Percentiles rank a stretch among this genome's conserved stretches.
phyloP scores from a whole-genome alignment of 2,113 vertebrate genomes.

The Callipepla californica region DNA sequence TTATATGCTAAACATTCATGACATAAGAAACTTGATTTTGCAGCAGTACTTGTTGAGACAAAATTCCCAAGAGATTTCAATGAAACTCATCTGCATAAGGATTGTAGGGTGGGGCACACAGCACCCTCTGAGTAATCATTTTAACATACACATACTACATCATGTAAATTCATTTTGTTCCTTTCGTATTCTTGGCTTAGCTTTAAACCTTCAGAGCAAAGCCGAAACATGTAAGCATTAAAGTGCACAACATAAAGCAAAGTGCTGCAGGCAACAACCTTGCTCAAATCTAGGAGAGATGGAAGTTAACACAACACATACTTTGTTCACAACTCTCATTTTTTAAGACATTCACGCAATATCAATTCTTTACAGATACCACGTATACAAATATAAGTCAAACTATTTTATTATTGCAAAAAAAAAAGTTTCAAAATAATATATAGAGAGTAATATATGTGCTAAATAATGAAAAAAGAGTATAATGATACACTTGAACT shows the following conservation, averaged over 20 bases:
- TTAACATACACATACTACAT: background rate
- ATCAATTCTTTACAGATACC: background rate
- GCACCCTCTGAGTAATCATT: slow-evolving; percentile 17
- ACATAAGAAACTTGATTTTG: background rate
- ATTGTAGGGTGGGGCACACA: slow-evolving; percentile 15
- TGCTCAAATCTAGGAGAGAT: slow-evolving; percentile 43
- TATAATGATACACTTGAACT: background rate
- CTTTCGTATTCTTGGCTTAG: slow-evolving; percentile 21
- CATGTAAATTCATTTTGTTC: background rate
- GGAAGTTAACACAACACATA: slow-evolving; percentile 55
- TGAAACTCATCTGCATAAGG: slow-evolving; percentile 3
- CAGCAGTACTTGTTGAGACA: slow-evolving; percentile 31
- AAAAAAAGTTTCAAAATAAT: slow-evolving; percentile 55
- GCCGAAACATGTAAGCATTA: slow-evolving; percentile 23
- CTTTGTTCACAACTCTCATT: slow-evolving; percentile 56
- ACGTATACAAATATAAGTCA: background rate
- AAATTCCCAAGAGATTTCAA: background rate
- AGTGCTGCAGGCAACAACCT: slow-evolving; percentile 50
- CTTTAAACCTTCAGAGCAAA: slow-evolving; percentile 1
- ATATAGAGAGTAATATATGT: background rate
- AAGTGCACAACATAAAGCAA: slow-evolving; percentile 50
- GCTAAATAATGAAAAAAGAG: background rate
- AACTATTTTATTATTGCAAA: slow-evolving; percentile 50
- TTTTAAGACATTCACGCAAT: slow-evolving; percentile 44
- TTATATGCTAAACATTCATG: background rate